phyloP scores from a whole-genome alignment of 1,140 invertebrate species.

The Drosophila mojavensis region DNA sequence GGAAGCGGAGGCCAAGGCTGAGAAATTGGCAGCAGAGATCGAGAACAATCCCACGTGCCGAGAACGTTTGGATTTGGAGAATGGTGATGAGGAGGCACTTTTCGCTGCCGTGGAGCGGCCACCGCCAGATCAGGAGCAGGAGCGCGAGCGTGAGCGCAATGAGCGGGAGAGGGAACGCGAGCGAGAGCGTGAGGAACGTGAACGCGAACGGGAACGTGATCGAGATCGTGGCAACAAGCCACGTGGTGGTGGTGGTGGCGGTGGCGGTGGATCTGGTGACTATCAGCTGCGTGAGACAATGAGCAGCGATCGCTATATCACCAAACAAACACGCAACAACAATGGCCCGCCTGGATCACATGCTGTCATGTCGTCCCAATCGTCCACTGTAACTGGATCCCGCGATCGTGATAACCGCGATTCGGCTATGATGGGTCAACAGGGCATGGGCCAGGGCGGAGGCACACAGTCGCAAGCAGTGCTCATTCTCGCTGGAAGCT shows the following conservation, averaged over 20 bases:
- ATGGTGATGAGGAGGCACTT: conserved; percentile 93
- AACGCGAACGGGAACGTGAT: conserved; percentile 71
- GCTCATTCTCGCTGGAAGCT: conserved; percentile 59
- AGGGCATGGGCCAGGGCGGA: conserved; percentile 49
- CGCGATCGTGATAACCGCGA: conserved; percentile 67
- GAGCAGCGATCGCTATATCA: conserved; percentile 79
- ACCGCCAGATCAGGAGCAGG: conserved; percentile 52
- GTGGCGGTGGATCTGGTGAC: conserved; percentile 34
- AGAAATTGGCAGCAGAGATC: conserved; percentile 95
- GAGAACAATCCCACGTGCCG: conserved; percentile 92
- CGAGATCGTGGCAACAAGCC: conserved; percentile 72
- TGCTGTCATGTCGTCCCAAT: conserved; percentile 61
- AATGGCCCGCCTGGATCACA: conserved; percentile 73
- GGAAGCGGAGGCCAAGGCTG: conserved; percentile 92
- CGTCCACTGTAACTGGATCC: conserved; percentile 26
- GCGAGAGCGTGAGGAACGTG: conserved; percentile 55
- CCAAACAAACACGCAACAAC: conserved; percentile 74
- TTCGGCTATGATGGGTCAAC: conserved; percentile 59
- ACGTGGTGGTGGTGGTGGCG: conserved; percentile 58
- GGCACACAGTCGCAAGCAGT: conserved; percentile 65
- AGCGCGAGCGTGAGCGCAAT: conserved; percentile 58
- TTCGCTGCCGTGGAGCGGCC: conserved; percentile 90
- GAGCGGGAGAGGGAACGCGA: conserved; percentile 71
- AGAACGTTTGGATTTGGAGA: conserved; percentile 93
- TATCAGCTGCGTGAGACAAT: conserved; percentile 76